phyloP scores from a whole-genome alignment of 1,140 invertebrate species.

The Globodera rostochiensis region DNA sequence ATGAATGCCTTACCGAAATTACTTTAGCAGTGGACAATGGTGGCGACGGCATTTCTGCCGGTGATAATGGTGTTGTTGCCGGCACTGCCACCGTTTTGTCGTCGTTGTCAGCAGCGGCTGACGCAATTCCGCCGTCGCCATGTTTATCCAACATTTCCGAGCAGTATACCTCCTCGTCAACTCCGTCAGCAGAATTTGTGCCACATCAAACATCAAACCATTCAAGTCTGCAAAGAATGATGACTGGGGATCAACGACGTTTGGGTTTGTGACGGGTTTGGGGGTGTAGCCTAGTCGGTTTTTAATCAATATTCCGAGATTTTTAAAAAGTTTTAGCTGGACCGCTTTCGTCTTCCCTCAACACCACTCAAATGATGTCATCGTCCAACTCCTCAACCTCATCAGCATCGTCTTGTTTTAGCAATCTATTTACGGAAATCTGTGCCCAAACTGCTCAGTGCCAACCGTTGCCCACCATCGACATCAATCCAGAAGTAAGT shows the following conservation, averaged over 20 bases:
- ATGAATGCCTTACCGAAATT: no score
- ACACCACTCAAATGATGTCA: not conserved
- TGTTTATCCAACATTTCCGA: not conserved
- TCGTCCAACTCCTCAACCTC: not conserved
- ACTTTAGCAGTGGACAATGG: no score
- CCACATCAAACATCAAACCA: not conserved
- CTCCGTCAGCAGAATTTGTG: not conserved
- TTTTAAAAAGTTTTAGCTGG: not conserved
- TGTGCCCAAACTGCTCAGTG: not conserved
- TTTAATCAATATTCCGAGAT: no score
- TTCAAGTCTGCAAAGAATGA: not conserved
- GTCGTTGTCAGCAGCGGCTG: not conserved
- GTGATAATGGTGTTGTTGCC: no score
- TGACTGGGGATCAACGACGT: not conserved
- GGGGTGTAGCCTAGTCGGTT: no score
- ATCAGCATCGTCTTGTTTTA: not conserved
- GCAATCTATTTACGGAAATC: slow-evolving; percentile 13
- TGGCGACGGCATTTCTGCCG: no score
- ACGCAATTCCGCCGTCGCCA: not conserved
- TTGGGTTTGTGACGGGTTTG: no score
- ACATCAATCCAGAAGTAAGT: not conserved
- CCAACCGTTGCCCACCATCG: slow-evolving; percentile 7
- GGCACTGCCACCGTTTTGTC: no score
- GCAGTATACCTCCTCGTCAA: not conserved
- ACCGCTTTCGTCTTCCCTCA: not conserved